Conservation (phyloP, 2,888 invertebrate species). For the Thymelicus lineola region DNA sequence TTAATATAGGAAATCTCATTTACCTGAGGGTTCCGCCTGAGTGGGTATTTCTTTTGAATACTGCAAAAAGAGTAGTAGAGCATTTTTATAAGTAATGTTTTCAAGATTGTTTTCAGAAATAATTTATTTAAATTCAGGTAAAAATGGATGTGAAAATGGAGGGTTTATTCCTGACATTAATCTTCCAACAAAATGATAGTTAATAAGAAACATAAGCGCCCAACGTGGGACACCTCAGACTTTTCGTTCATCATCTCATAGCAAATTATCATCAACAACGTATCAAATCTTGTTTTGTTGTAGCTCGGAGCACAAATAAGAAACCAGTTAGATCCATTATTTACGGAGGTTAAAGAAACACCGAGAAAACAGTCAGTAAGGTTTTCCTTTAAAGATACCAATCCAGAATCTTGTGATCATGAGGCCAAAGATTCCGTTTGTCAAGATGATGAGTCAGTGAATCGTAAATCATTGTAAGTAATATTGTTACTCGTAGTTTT, state of each 20-base stretch:
- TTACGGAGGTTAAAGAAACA: constrained; percentile 45
- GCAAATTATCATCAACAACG: no score
- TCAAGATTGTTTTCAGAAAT: no score
- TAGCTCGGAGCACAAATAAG: constrained; percentile 68
- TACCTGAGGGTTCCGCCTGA: no score
- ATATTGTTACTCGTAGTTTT: neutral
- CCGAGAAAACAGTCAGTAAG: constrained; percentile 24
- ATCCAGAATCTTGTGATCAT: constrained; percentile 4
- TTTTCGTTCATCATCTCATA: no score
- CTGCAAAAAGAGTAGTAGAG: no score
- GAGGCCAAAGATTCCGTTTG: constrained; percentile 11
- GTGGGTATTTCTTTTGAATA: no score
- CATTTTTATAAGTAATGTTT: no score
- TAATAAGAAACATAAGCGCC: neutral
- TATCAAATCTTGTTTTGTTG: neutral
- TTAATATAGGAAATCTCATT: no score
- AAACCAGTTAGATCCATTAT: constrained; percentile 66
- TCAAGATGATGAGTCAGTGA: constrained; percentile 10
- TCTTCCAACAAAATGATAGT: neutral
- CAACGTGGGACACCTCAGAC: no score
- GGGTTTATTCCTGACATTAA: neutral
- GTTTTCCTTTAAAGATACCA: constrained; percentile 12
- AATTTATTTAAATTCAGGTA: no score
- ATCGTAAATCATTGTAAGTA: constrained; percentile 37
- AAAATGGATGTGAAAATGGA: no score